Conservation (phyloP, 2,888 invertebrate genomes). For the Thymelicus sylvestris region DNA sequence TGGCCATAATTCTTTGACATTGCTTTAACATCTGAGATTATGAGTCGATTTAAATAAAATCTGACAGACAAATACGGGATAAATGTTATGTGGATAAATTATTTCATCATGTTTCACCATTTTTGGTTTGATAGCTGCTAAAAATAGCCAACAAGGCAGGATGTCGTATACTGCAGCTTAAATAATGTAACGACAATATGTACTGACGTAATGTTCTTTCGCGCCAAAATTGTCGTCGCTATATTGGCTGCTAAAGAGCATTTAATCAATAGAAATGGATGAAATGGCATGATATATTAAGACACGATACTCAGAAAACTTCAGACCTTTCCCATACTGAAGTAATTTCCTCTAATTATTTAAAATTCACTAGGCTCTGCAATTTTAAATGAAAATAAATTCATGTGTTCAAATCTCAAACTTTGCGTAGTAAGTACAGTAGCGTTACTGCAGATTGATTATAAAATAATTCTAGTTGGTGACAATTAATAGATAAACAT, state of each 20-base stretch:
- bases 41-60: not conserved
- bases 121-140: not conserved
- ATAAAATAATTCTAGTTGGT: too few relatives aligned
- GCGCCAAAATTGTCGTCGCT: slow-evolving; percentile 2
- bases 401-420: too few relatives aligned
- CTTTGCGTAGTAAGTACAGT: too few relatives aligned
- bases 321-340: too few relatives aligned
- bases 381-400: too few relatives aligned
- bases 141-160: not conserved
- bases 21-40: too few relatives aligned
- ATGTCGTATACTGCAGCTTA: not conserved
- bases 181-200: not conserved
- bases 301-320: too few relatives aligned
- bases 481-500: too few relatives aligned
- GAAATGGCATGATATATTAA: not conserved
- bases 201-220: slow-evolving; percentile 1
- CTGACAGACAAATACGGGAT: not conserved
- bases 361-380: too few relatives aligned
- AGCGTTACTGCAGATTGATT: too few relatives aligned
- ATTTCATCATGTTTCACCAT: not conserved
- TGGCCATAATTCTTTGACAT: too few relatives aligned
- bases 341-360: too few relatives aligned
- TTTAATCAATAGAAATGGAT: not conserved
- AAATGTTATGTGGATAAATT: not conserved
- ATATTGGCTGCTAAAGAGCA: not conserved